A percentile compares a stretch with the other conserved stretches of the same genome.
Conservation (phyloP, 1,140 invertebrate species). For the Pogonomyrmex barbatus region DNA sequence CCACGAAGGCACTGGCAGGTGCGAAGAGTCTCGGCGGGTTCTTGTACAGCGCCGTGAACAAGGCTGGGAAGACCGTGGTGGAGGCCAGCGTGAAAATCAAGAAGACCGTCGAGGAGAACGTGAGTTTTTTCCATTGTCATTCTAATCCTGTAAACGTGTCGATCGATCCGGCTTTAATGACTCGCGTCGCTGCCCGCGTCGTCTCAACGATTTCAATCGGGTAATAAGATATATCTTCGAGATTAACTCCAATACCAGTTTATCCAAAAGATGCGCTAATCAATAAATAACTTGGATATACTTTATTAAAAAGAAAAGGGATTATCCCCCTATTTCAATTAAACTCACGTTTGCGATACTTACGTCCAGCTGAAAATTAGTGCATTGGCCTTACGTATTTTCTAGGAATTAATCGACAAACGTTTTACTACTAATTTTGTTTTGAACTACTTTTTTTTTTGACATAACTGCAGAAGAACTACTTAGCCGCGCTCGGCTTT, state of each 20-base stretch:
- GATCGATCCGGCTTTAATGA: slow-evolving; percentile 40
- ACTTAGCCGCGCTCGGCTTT: slow-evolving; percentile 25
- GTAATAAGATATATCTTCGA: neutral
- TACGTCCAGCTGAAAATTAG: neutral
- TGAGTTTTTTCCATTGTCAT: slow-evolving; percentile 87
- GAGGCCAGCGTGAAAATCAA: slow-evolving; percentile 96
- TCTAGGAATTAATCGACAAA: neutral
- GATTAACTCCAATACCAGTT: neutral
- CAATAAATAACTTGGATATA: neutral
- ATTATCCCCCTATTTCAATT: neutral
- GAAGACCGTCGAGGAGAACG: slow-evolving; percentile 98
- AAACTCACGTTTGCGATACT: neutral
- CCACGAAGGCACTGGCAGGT: slow-evolving; percentile 95
- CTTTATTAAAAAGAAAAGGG: neutral
- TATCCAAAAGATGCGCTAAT: neutral
- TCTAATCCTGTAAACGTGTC: neutral
- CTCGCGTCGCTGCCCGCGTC: neutral
- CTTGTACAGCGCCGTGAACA: slow-evolving; percentile 95
- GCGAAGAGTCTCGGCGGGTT: slow-evolving; percentile 97
- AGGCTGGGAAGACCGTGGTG: slow-evolving; percentile 92
- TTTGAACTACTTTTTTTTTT: neutral
- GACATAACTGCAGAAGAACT: neutral
- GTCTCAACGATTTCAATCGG: neutral
- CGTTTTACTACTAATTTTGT: neutral
- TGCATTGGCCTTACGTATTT: neutral